These are phyloP conservation scores for Melipona beecheii DNA, from an alignment of 2,888 invertebrate species.

Conservation along the genomic window DNA sequence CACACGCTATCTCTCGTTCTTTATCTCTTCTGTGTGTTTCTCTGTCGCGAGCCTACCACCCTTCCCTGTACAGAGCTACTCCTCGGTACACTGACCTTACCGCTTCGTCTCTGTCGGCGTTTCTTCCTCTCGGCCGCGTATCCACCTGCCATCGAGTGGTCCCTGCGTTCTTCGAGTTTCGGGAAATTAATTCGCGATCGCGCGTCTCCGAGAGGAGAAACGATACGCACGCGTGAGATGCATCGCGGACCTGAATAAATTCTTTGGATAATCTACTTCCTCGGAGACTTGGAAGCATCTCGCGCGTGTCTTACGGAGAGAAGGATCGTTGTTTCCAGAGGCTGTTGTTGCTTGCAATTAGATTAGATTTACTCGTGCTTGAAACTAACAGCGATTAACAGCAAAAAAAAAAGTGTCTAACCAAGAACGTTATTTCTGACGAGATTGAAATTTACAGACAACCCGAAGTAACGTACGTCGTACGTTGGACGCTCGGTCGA, in stretches of 20 bases:
- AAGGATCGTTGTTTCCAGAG: background rate
- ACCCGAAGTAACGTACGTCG: no score
- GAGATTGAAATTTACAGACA: no score
- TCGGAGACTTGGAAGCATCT: background rate
- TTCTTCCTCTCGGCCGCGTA: constrained; percentile 3
- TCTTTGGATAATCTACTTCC: background rate
- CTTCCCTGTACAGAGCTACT: constrained; percentile 19
- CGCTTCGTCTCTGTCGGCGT: constrained; percentile 35
- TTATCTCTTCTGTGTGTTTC: constrained; percentile 19
- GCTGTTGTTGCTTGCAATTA: background rate
- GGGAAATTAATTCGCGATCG: constrained; percentile 13
- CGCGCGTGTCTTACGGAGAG: background rate
- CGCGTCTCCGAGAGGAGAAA: background rate
- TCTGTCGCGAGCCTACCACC: background rate
- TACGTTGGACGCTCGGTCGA: no score
- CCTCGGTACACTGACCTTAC: constrained; percentile 55
- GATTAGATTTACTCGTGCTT: background rate
- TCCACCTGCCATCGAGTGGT: background rate
- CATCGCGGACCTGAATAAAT: background rate
- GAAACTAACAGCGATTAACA: background rate
- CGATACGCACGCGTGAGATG: background rate
- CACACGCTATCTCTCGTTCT: constrained; percentile 43
- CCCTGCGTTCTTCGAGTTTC: background rate
- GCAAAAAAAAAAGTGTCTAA: no score
- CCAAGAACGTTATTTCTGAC: no score